Evolutionary conservation across 2,888 invertebrate genomes (phyloP).

Genomic region (Sinodicranocentrus sp.): DNA sequence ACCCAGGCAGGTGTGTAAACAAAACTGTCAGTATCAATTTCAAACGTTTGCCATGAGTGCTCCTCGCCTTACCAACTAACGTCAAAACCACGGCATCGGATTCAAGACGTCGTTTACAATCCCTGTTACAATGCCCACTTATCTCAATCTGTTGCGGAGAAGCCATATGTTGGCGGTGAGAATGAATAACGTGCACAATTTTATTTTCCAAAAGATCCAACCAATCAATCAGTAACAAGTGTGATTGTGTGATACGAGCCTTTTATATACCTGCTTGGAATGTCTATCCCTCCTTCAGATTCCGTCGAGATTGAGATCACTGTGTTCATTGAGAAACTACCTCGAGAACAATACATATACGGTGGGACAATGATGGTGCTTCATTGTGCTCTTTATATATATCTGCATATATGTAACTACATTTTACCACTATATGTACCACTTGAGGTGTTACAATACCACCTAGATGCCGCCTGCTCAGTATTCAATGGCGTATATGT

Average conservation of each 20-base stretch:
- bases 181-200: neutral
- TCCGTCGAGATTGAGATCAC: no score
- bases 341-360: no score
- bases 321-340: no score
- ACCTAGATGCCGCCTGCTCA: no score
- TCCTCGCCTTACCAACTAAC: slow-evolving; percentile 3
- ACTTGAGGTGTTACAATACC: no score
- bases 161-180: neutral
- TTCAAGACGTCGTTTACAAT: slow-evolving; percentile 1
- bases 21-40: slow-evolving; percentile 65
- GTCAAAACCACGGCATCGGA: neutral
- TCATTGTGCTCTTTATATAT: no score
- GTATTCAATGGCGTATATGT: no score
- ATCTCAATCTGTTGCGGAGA: slow-evolving; percentile 13
- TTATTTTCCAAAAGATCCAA: slow-evolving; percentile 26
- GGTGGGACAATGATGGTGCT: no score
- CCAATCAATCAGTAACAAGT: slow-evolving; percentile 32
- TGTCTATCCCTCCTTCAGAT: no score
- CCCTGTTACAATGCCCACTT: slow-evolving; percentile 22
- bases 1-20: slow-evolving; percentile 55
- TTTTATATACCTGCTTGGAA: no score
- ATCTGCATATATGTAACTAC: no score
- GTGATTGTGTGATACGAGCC: slow-evolving; percentile 27
- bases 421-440: no score
- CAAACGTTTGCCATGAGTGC: slow-evolving; percentile 56